Evolutionary conservation across 2,797 vertebrate species (phyloP).

Genomic region (Acanthurus leucopareius): DNA sequence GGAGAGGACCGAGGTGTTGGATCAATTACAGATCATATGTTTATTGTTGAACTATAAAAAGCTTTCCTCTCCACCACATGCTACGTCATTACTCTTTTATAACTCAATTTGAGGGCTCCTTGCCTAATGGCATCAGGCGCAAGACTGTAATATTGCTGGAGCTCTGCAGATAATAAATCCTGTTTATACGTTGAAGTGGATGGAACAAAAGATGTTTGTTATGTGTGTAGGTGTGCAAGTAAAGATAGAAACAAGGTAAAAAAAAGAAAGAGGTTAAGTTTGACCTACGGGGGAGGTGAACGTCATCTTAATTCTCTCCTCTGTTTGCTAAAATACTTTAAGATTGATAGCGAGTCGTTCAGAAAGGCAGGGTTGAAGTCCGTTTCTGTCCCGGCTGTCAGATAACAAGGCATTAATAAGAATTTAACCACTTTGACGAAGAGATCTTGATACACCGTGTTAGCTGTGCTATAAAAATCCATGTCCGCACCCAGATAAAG

Average conservation of each 20-base stretch:
- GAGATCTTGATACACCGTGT: not conserved
- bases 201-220: not conserved
- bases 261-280: not conserved
- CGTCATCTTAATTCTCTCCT: constrained; percentile 26
- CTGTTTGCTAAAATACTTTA: constrained; percentile 58
- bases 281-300: constrained; percentile 25
- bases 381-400: constrained; percentile 20
- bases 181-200: not conserved
- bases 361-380: constrained; percentile 47
- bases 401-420: constrained; percentile 37
- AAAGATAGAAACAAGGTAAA: not conserved
- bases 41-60: constrained; percentile 24
- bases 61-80: not conserved
- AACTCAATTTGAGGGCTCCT: not conserved
- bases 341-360: constrained; percentile 52
- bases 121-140: not conserved
- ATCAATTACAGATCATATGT: constrained; percentile 7
- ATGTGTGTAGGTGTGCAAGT: not conserved
- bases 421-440: constrained; percentile 10
- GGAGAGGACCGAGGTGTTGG: not conserved
- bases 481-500: constrained; percentile 1
- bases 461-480: not conserved
- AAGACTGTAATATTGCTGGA: not conserved
- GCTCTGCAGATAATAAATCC: not conserved
- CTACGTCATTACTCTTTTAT: not conserved